Conservation (phyloP, 1,140 invertebrate species). For the Philopotamus ludificatus region DNA sequence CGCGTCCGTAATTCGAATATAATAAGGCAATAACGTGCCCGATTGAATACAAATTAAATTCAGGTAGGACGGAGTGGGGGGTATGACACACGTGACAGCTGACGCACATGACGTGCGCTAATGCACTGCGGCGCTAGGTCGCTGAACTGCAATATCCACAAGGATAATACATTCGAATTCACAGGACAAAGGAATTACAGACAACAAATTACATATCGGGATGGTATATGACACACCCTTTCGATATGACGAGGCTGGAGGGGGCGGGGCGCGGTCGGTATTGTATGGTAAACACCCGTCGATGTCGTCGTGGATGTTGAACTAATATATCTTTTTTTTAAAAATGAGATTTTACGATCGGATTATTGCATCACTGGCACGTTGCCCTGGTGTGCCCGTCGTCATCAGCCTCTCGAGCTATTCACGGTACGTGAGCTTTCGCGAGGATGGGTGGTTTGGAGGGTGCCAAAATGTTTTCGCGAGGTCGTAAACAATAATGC, state of each 20-base stretch:
- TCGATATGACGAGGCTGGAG: background rate
- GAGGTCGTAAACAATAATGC: background rate
- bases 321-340: background rate
- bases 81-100: background rate
- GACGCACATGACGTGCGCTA: background rate
- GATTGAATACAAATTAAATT: background rate
- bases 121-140: background rate
- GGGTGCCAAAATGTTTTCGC: background rate
- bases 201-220: no score
- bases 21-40: background rate
- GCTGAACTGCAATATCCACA: background rate
- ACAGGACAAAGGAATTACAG: no score
- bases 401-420: background rate
- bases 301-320: background rate
- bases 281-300: slow-evolving; percentile 37
- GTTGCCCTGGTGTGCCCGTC: background rate
- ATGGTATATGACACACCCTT: slow-evolving; percentile 17
- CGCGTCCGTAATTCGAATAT: background rate
- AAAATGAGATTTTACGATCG: background rate
- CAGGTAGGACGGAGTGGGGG: background rate
- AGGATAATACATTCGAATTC: no score
- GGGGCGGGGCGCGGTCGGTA: background rate
- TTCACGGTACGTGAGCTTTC: background rate
- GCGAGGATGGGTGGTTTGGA: background rate
- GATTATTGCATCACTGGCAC: slow-evolving; percentile 1